Percentiles rank a stretch among this genome's conserved stretches.
Conservation (phyloP, 23 tunicate genomes). For the Aplidium turbinatum region DNA sequence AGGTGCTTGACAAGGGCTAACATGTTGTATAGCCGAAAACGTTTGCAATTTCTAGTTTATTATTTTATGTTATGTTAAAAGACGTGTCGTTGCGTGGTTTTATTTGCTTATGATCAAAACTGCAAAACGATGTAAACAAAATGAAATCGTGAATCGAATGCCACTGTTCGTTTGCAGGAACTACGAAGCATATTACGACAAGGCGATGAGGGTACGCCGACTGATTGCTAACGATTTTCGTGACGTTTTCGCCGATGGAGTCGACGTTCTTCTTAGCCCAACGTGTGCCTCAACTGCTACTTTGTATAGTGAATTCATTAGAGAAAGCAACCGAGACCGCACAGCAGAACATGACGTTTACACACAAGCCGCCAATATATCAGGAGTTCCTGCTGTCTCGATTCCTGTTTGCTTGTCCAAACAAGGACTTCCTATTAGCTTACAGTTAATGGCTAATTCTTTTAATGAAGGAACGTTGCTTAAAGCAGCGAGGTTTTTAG, state of each 20-base stretch:
- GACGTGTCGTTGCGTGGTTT: too few species aligned
- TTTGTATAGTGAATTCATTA: slow-evolving; percentile 44
- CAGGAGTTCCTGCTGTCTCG: slow-evolving; percentile 75
- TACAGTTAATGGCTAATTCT: slow-evolving; percentile 53
- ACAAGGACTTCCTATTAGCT: slow-evolving; percentile 52
- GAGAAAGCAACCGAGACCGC: slow-evolving; percentile 35
- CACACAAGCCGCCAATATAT: slow-evolving; percentile 61
- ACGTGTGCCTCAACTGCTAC: slow-evolving; percentile 53
- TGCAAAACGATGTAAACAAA: too few species aligned
- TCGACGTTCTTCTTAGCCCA: slow-evolving; percentile 80
- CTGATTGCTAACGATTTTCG: slow-evolving; percentile 58
- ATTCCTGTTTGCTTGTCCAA: slow-evolving; percentile 48
- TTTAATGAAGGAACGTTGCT: slow-evolving; percentile 51
- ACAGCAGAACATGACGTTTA: slow-evolving; percentile 67
- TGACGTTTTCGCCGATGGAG: slow-evolving; percentile 45
- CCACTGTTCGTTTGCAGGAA: slow-evolving; percentile 49
- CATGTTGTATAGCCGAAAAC: too few species aligned
- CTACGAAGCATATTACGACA: slow-evolving; percentile 54
- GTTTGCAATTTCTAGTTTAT: too few species aligned
- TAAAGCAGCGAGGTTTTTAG: slow-evolving; percentile 68
- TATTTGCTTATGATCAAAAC: too few species aligned
- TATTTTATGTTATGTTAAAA: too few species aligned
- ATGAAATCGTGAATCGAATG: too few species aligned
- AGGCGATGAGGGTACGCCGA: slow-evolving; percentile 74
- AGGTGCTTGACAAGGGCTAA: too few species aligned